Percentiles rank a stretch among this genome's conserved stretches.
Conservation (phyloP, 1,140 invertebrate species). For the Sipha flava region DNA sequence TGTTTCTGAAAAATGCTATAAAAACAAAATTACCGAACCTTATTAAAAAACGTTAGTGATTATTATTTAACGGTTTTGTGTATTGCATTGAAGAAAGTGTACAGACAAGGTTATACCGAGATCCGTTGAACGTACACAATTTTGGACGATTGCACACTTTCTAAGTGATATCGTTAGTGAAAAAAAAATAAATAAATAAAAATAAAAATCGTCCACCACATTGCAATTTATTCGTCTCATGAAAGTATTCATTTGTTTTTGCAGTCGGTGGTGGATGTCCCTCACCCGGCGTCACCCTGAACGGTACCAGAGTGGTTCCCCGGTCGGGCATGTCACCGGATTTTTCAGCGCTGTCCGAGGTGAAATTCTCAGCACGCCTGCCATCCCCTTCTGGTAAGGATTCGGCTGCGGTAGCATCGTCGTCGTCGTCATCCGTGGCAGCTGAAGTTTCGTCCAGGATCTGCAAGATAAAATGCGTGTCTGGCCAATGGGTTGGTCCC, state of each 20-base stretch:
- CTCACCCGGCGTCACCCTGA: slow-evolving; percentile 36
- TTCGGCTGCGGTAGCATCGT: slow-evolving; percentile 51
- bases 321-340: slow-evolving; percentile 36
- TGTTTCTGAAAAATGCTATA: too few species aligned
- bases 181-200: too few species aligned
- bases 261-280: slow-evolving; percentile 34
- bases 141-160: too few species aligned
- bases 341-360: slow-evolving; percentile 47
- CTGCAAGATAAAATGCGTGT: slow-evolving; percentile 72
- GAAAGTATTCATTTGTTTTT: not conserved
- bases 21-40: too few species aligned
- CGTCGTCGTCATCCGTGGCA: slow-evolving; percentile 37
- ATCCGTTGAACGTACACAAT: too few species aligned
- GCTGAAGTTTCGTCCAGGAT: slow-evolving; percentile 52
- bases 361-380: slow-evolving; percentile 53
- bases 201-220: too few species aligned
- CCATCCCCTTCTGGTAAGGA: slow-evolving; percentile 14
- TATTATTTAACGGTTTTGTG: too few species aligned
- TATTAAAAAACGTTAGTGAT: too few species aligned
- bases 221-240: too few species aligned
- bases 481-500: slow-evolving; percentile 70
- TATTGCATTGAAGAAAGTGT: too few species aligned
- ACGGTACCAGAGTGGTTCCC: slow-evolving; percentile 37
- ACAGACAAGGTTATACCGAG: too few species aligned
- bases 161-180: too few species aligned